phyloP scores from a whole-genome alignment of 2,113 vertebrate species.

The Pterocles orientalis region DNA sequence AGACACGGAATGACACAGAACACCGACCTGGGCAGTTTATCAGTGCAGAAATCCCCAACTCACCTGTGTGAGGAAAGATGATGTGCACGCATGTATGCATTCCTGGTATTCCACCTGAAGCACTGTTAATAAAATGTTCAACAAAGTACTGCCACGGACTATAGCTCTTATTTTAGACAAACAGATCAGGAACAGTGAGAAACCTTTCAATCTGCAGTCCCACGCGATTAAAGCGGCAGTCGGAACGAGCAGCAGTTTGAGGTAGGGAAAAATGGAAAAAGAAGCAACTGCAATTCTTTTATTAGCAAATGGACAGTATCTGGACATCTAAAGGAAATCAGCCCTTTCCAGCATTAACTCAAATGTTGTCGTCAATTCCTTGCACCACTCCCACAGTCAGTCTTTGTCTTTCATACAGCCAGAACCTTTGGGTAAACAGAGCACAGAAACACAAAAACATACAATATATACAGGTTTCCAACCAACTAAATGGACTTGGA shows the following conservation, averaged over 20 bases:
- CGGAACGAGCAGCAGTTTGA: background rate
- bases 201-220: background rate
- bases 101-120: background rate
- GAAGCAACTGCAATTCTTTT: background rate
- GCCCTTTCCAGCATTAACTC: conserved; percentile 23
- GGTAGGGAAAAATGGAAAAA: background rate
- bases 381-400: background rate
- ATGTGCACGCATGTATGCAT: background rate
- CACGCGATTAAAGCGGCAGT: background rate
- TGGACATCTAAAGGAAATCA: conserved; percentile 19
- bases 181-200: background rate
- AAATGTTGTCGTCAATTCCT: background rate
- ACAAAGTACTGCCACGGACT: background rate
- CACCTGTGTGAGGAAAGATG: background rate
- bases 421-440: conserved; percentile 30
- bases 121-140: accelerated
- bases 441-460: background rate
- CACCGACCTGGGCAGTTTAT: background rate
- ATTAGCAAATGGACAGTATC: conserved; percentile 39
- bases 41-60: background rate
- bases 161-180: background rate
- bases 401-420: background rate
- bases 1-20: background rate
- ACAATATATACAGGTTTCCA: background rate
- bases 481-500: background rate